These are phyloP conservation scores for Sebastes ruberrimus DNA, from an alignment of 2,797 vertebrate genomes.

Conservation along the genomic window DNA sequence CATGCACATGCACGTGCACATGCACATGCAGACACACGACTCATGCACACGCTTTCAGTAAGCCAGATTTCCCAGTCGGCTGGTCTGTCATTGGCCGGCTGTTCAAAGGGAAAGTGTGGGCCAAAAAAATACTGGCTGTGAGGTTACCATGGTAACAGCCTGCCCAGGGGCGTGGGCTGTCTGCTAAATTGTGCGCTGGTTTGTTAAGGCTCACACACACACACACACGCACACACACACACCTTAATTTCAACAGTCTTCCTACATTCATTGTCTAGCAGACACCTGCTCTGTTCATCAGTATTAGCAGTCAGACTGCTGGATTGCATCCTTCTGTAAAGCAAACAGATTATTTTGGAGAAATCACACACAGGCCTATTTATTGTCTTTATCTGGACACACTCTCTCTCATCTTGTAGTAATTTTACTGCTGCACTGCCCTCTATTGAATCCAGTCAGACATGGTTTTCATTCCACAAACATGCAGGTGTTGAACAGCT, in stretches of 20 bases:
- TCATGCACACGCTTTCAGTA: slow-evolving; percentile 39
- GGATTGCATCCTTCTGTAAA: slow-evolving; percentile 27
- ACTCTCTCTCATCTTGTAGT: slow-evolving; percentile 29
- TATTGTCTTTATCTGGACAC: slow-evolving; percentile 33
- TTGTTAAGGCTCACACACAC: slow-evolving; percentile 55
- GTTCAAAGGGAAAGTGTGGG: slow-evolving; percentile 75
- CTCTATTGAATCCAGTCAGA: slow-evolving; percentile 54
- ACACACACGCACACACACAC: slow-evolving; percentile 26
- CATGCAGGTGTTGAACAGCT: not conserved
- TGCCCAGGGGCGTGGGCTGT: slow-evolving; percentile 75
- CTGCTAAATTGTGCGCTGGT: slow-evolving; percentile 75
- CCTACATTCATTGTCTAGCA: slow-evolving; percentile 24
- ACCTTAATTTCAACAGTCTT: slow-evolving; percentile 43
- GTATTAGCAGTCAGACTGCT: slow-evolving; percentile 41
- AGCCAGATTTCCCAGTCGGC: slow-evolving; percentile 77
- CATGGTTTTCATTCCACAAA: slow-evolving; percentile 15
- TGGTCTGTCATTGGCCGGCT: slow-evolving; percentile 78
- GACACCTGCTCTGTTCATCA: slow-evolving; percentile 51
- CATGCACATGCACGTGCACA: not conserved
- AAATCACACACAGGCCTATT: slow-evolving; percentile 30
- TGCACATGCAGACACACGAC: slow-evolving; percentile 28
- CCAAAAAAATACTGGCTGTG: slow-evolving; percentile 77
- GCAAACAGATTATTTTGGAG: slow-evolving; percentile 35
- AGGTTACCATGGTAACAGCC: slow-evolving; percentile 80
- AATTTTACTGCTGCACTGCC: slow-evolving; percentile 46